These are phyloP conservation scores for Cladopsammia gracilis DNA, from an alignment of 64 coral and sea anemone species.

Conservation along the genomic window DNA sequence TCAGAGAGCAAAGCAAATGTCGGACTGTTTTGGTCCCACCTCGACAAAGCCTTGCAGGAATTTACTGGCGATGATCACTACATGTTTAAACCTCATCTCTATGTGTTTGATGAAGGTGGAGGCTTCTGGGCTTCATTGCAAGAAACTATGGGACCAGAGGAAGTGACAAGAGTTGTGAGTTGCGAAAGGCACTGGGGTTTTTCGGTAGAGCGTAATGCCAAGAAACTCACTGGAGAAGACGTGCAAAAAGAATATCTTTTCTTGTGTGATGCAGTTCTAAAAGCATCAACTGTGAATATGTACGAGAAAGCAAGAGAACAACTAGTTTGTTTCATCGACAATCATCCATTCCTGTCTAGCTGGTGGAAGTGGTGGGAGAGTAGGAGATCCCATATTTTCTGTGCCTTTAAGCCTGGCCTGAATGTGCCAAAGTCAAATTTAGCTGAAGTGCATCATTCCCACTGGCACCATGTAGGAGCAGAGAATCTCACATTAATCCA, in stretches of 20 bases:
- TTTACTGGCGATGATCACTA: neutral
- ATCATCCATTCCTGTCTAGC: conserved; percentile 26
- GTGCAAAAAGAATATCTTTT: conserved; percentile 55
- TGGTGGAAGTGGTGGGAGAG: conserved; percentile 50
- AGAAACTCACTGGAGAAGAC: conserved; percentile 64
- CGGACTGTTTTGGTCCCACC: conserved; percentile 10
- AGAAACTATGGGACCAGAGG: neutral
- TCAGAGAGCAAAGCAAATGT: conserved; percentile 15
- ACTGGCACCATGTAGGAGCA: conserved; percentile 21
- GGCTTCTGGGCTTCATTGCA: conserved; percentile 50
- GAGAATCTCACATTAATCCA: conserved; percentile 35
- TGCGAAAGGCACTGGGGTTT: conserved; percentile 42
- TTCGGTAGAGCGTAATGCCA: conserved; percentile 4
- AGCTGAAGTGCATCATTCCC: conserved; percentile 52
- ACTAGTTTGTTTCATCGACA: conserved; percentile 30
- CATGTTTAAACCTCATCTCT: conserved; percentile 42
- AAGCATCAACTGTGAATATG: conserved; percentile 33
- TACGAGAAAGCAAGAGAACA: neutral
- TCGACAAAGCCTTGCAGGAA: neutral
- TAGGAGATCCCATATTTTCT: conserved; percentile 49
- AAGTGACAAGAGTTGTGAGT: neutral
- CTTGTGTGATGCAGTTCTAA: conserved; percentile 32
- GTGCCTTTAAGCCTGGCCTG: neutral
- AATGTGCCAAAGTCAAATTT: conserved; percentile 47
- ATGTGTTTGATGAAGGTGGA: conserved; percentile 78